Conservation (phyloP, 1,140 invertebrate species). For the Drosophila pallidifrons region DNA sequence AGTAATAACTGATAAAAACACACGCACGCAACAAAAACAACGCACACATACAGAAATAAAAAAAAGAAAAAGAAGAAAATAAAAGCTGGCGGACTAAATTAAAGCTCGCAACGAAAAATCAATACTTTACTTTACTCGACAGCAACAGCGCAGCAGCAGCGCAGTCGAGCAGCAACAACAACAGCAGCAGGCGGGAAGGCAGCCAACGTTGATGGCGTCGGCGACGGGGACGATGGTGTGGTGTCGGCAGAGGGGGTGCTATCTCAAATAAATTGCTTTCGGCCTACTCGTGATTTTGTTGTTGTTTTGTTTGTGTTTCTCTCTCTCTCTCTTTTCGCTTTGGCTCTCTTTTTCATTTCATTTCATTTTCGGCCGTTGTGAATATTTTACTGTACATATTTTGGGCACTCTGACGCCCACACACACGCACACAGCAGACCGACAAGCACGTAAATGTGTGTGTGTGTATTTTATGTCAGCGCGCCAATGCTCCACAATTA, state of each 20-base stretch:
- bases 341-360: slow-evolving; percentile 52
- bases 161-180: slow-evolving; percentile 41
- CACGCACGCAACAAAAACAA: slow-evolving; percentile 39
- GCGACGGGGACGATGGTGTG: slow-evolving; percentile 1
- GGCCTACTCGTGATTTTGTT: slow-evolving; percentile 81
- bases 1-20: slow-evolving; percentile 67
- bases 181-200: slow-evolving; percentile 5
- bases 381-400: slow-evolving; percentile 60
- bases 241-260: slow-evolving; percentile 34
- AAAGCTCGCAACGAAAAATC: slow-evolving; percentile 78
- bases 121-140: slow-evolving; percentile 70
- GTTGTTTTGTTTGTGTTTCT: slow-evolving; percentile 11
- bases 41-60: slow-evolving; percentile 20
- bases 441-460: slow-evolving; percentile 44
- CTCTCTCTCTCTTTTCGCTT: slow-evolving; percentile 14
- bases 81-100: slow-evolving; percentile 70
- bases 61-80: slow-evolving; percentile 27
- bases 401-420: slow-evolving; percentile 47
- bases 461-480: slow-evolving; percentile 40
- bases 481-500: slow-evolving; percentile 69
- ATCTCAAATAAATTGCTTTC: slow-evolving; percentile 83
- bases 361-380: slow-evolving; percentile 45
- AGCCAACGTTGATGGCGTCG: slow-evolving; percentile 2
- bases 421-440: slow-evolving; percentile 47
- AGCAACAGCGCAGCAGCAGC: slow-evolving; percentile 34